A percentile compares a stretch with the other conserved stretches of the same genome.
Conservation (phyloP, 2,888 invertebrate genomes). For the Oligia latruncula region DNA sequence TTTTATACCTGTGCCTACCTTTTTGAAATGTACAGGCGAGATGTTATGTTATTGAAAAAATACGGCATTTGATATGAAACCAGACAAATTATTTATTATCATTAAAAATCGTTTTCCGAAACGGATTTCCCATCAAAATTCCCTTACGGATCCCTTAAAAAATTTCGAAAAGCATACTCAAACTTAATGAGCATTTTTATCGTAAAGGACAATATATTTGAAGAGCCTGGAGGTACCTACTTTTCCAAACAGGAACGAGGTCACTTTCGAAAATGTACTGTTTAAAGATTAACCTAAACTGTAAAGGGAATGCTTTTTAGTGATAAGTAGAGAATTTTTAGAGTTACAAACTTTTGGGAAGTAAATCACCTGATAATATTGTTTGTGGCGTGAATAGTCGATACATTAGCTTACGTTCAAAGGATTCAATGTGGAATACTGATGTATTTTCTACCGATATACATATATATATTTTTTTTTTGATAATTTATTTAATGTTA, state of each 20-base stretch:
- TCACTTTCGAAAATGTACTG: constrained; percentile 47
- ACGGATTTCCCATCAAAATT: not conserved
- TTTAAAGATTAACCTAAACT: constrained; percentile 17
- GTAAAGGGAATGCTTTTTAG: constrained; percentile 46
- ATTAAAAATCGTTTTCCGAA: not conserved
- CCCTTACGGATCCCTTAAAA: not conserved
- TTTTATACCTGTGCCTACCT: not conserved
- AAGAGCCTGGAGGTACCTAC: not conserved
- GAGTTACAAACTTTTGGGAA: not conserved
- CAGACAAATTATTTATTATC: not conserved
- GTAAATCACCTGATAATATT: constrained; percentile 16
- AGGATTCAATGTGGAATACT: not conserved
- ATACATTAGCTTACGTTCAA: not conserved
- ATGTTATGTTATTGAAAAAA: not conserved
- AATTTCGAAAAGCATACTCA: constrained; percentile 26
- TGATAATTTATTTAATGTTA: no score
- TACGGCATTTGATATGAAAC: not conserved
- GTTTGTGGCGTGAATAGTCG: not conserved
- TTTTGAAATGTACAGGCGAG: not conserved
- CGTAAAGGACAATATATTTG: constrained; percentile 30
- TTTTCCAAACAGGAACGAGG: not conserved
- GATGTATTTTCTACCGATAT: not conserved
- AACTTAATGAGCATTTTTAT: constrained; percentile 52
- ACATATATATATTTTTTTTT: no score
- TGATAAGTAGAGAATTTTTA: not conserved